Evolutionary conservation across 2,888 invertebrate species (phyloP), one percentile per base, ranked within the genome.

Genomic region (Schizotus pectinicornis): DNA sequence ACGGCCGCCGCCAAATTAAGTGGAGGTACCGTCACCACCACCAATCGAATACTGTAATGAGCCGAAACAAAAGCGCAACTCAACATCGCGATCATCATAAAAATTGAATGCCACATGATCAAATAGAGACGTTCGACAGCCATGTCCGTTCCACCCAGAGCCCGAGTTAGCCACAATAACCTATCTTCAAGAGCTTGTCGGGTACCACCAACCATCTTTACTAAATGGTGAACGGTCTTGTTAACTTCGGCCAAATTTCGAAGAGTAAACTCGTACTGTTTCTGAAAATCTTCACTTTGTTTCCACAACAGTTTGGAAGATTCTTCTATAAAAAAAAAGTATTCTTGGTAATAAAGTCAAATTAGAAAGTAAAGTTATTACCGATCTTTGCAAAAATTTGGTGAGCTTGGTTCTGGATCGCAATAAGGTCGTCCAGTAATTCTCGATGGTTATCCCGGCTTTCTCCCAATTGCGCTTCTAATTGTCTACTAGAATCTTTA

Each of bases 351-450:
- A 35, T 39, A 30, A 31, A 22, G n/a, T 12, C 38, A 31, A 36
- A 52, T 39, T 22, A 14, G 8, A 37, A 35, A n/a, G 38, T 41
- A 51, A 32, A 6, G 11, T 50, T 11, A 47, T 65, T 73, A 83
- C 83, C 85, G 42, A 86, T 83, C 74, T 83, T 83, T 8, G 81
- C 74, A 77, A 85, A 85, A 56, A 87, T 83, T 35, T 78, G 72
- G 58, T 81, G 78, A 1, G 84, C 81, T 68, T 84, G 83, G 41
- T 80, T 73, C 63, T 86, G 84, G 64, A 88, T 83, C 13, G 73
- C 71, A 9, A 80, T 74, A 38, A 87, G 76, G 74, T 86, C 85
- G 3, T 80, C 69, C 8, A 86, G 71, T 14, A 88, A 72, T 65
- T 84, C 82, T 36, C 80, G 71, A 68, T 87, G 86, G 70, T 84